Evolutionary conservation across 2,888 invertebrate genomes (phyloP), one percentile per base, ranked within the genome.

Genomic region (Diplazon laetatorius): DNA sequence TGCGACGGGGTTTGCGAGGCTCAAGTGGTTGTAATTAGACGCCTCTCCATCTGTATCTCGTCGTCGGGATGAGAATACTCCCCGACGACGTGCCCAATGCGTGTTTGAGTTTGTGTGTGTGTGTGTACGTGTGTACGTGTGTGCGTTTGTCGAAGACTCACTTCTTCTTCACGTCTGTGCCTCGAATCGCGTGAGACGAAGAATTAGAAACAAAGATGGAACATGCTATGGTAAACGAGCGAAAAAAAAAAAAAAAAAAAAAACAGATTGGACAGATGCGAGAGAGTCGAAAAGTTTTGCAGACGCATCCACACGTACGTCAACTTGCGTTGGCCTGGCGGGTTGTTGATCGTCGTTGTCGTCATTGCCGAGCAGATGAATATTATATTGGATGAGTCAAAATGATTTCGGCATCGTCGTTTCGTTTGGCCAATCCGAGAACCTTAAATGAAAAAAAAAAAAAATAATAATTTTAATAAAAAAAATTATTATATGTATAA

Each of bases 1-100:
- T 46, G 44, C 37, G 48, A 63, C 30, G 50, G 44, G 69, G 69
- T 62, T 63, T 39, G 65, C 50, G 62, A 50, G 70, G 66, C 66
- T 78, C 74, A 74, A 78, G 78, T 78, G 78, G 74, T 57, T 71
- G 74, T 74, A 78, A 78, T 78, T 78, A 78, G 70, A 78, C 70
- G 78, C 70, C 70, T 78, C 44, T 35, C 57, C 60, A 25, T 16
- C 50, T 66, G 30, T 66, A 46, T 59, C 68, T 73, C 66, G 22
- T 70, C 52, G 70, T 74, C 9, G 65, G 18, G 42, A 60, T 35
- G 55, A n/a, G n/a, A n/a, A n/a, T n/a, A n/a, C n/a, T n/a, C n/a
- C n/a, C n/a, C n/a, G n/a, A n/a, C n/a, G n/a, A n/a, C n/a, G n/a
- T n/a, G n/a, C n/a, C n/a, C n/a, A n/a, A n/a, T n/a, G n/a, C n/a